Evolutionary conservation across 2,888 invertebrate species (phyloP).

Genomic region (Phragmatobia fuliginosa): DNA sequence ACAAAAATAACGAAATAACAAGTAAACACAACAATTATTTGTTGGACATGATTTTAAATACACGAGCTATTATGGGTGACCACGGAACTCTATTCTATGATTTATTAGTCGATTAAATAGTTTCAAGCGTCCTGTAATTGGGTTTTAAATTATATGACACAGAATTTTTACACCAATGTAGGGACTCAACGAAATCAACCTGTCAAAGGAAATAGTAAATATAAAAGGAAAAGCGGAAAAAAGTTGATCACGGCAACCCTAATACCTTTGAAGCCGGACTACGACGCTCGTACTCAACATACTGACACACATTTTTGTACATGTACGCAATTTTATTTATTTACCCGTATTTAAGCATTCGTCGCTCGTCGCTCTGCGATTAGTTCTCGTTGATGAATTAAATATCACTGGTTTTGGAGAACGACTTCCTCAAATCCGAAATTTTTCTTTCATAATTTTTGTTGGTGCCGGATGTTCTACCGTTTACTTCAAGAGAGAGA

Average conservation of each 20-base stretch:
- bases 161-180: background rate
- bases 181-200: constrained; percentile 12
- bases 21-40: no score
- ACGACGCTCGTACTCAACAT: constrained; percentile 63
- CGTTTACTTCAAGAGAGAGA: background rate
- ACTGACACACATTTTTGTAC: constrained; percentile 78
- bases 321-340: constrained; percentile 74
- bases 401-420: constrained; percentile 23
- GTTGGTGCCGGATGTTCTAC: background rate
- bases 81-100: no score
- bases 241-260: constrained; percentile 40
- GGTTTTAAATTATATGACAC: background rate
- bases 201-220: constrained; percentile 8
- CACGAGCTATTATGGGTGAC: no score
- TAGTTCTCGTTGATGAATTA: constrained; percentile 56
- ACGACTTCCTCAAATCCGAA: constrained; percentile 7
- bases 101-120: no score
- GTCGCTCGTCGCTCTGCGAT: constrained; percentile 54
- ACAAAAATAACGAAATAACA: no score
- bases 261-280: constrained; percentile 55
- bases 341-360: constrained; percentile 74
- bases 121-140: no score
- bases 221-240: constrained; percentile 11
- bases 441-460: constrained; percentile 14
- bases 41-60: no score